These are phyloP conservation scores for Vanessa tameamea DNA, from an alignment of 1,140 invertebrate species.

Conservation along the genomic window DNA sequence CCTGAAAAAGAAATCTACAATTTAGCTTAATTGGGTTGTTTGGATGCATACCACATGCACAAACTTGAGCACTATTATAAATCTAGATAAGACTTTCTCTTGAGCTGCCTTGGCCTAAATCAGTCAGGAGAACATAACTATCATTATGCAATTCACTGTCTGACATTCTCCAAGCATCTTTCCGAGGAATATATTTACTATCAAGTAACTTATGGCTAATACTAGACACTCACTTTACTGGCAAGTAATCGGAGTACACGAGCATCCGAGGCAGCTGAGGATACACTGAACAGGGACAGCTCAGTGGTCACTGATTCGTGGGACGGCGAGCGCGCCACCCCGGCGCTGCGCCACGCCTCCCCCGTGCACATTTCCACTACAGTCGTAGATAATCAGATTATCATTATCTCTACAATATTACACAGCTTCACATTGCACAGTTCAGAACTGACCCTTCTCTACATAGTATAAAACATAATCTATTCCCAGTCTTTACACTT, in stretches of 20 bases:
- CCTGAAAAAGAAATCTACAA: slow-evolving; percentile 52
- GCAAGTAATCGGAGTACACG: slow-evolving; percentile 81
- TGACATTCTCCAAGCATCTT: no score
- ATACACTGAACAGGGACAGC: slow-evolving; percentile 89
- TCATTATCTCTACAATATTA: no score
- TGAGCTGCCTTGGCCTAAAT: no score
- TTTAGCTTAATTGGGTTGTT: neutral
- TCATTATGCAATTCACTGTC: no score
- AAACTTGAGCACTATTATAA: no score
- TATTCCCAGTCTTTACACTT: no score
- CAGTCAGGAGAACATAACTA: no score
- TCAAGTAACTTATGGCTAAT: neutral
- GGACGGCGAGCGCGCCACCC: slow-evolving; percentile 89
- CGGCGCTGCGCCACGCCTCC: slow-evolving; percentile 70
- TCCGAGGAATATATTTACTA: neutral
- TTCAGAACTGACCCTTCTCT: no score
- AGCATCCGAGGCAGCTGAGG: slow-evolving; percentile 86
- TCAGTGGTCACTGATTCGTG: slow-evolving; percentile 92
- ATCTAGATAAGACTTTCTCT: no score
- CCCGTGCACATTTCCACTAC: slow-evolving; percentile 59
- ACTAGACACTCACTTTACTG: slow-evolving; percentile 77
- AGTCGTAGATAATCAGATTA: neutral
- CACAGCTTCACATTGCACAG: no score
- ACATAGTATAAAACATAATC: no score
- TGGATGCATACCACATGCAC: no score